These are phyloP conservation scores for Apteryx mantelli DNA, from an alignment of 2,113 vertebrate species.

Conservation along the genomic window DNA sequence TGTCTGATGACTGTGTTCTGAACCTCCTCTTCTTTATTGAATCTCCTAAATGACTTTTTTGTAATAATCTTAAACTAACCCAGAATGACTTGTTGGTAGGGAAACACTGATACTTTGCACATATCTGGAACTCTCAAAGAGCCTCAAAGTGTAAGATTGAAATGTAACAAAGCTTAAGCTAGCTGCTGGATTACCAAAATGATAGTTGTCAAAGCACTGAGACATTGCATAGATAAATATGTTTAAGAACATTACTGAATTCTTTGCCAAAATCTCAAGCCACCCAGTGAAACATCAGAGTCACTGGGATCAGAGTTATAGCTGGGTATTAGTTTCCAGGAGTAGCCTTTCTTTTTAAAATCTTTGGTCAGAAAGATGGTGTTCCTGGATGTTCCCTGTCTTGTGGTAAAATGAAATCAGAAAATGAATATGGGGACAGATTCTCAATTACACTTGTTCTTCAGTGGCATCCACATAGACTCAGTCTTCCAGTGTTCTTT, in stretches of 20 bases:
- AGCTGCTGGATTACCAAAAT: not conserved
- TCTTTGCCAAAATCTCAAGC: not conserved
- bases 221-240: not conserved
- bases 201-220: not conserved
- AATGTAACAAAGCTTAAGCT: not conserved
- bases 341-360: not conserved
- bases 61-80: not conserved
- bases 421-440: not conserved
- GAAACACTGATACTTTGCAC: not conserved
- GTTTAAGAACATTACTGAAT: not conserved
- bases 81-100: rapidly evolving
- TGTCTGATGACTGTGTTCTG: not conserved
- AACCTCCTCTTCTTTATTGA: not conserved
- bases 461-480: not conserved
- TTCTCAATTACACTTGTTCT: not conserved
- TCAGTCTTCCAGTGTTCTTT: not conserved
- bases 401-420: not conserved
- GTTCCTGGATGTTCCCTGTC: not conserved
- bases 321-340: not conserved
- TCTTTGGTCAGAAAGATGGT: not conserved
- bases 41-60: not conserved
- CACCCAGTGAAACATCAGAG: not conserved
- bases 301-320: too few species aligned
- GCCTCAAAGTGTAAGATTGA: not conserved
- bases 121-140: not conserved